A percentile compares a stretch with the other conserved stretches of the same genome.
Evolutionary conservation across 2,888 invertebrate genomes (phyloP).

Genomic region (Aleiodes leptofemur): DNA sequence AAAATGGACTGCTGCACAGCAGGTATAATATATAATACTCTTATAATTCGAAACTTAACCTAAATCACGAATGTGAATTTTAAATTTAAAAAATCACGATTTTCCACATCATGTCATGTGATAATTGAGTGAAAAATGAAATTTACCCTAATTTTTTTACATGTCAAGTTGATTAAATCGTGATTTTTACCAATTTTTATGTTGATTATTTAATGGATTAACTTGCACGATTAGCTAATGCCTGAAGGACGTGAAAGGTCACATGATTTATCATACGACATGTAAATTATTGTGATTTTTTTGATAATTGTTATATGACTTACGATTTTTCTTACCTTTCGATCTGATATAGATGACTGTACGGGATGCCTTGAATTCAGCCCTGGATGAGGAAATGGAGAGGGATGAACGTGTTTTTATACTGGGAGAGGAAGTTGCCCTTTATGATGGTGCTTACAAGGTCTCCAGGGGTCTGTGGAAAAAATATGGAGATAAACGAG

Average conservation of each 20-base stretch:
- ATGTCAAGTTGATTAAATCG: neutral
- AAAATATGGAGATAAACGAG: conserved; percentile 97
- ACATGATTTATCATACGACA: conserved; percentile 48
- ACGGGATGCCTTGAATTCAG: conserved; percentile 96
- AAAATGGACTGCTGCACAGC: conserved; percentile 71
- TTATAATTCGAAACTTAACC: conserved; percentile 4
- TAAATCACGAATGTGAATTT: neutral
- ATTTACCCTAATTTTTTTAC: neutral
- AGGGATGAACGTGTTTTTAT: conserved; percentile 93
- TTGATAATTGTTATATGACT: conserved; percentile 9
- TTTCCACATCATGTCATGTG: conserved; percentile 6
- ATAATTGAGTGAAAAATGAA: neutral
- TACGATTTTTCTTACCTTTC: neutral
- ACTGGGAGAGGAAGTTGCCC: conserved; percentile 98
- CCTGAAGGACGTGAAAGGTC: conserved; percentile 60
- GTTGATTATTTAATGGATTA: conserved; percentile 15
- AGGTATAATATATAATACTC: conserved; percentile 61
- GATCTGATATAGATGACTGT: conserved; percentile 86
- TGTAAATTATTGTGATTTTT: conserved; percentile 29
- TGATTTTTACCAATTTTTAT: conserved; percentile 13
- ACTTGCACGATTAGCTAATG: conserved; percentile 55
- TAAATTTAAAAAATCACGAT: neutral
- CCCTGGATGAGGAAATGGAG: conserved; percentile 97
- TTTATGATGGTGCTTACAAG: conserved; percentile 98
- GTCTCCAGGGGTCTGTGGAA: conserved; percentile 96